Evolutionary conservation across 2,113 vertebrate genomes (phyloP), one percentile per base, ranked within the genome.

Genomic region (Campylorhamphus procurvoides): DNA sequence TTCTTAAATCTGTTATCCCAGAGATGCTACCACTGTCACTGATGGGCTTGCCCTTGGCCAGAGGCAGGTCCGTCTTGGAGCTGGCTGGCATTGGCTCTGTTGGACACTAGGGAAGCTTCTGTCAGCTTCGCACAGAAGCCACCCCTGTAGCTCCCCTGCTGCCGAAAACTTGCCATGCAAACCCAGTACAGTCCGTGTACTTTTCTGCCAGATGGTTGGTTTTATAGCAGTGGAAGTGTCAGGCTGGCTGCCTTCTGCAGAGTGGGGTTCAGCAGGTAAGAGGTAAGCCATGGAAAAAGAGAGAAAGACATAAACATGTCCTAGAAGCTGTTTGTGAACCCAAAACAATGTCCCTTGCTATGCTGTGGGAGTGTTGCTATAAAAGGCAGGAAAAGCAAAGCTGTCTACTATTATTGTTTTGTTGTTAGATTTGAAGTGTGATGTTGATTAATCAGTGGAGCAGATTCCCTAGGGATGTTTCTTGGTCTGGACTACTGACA

Each of bases 331-430:
- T 77, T 85, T 95, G 67, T 63, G 72, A 89, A 89, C 81, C 35
- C 71, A 39, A 83, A 96, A 25, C 67, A 27, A 56, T 37, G 53
- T 74, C 59, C 46, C 37, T 84, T 28, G 20, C 78, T 90, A 31
- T 55, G 78, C 63, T 93, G 55, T 76, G 75, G 50, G 87, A 93
- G 87, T 0, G 1, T 71, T 90, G 79, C 87, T 96, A 59, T 85
- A 91, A 89, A 96, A 88, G 90, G 84, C 93, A 80, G 80, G 72
- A 69, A 88, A 86, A 80, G 50, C 47, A 90, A 72, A 94, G 60
- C 63, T 93, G 87, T 47, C 92, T 93, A n/a, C 42, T 74, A 16
- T 80, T 91, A 91, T 31, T 83, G 76, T 83, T 93, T 95, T 93
- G 75, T 80, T 91, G 31, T 49, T 96, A 90, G 69, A 73, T 93